A percentile compares a stretch with the other conserved stretches of the same genome.
These are phyloP conservation scores for Plagiodera versicolora DNA, from an alignment of 2,888 invertebrate species.

Conservation along the genomic window DNA sequence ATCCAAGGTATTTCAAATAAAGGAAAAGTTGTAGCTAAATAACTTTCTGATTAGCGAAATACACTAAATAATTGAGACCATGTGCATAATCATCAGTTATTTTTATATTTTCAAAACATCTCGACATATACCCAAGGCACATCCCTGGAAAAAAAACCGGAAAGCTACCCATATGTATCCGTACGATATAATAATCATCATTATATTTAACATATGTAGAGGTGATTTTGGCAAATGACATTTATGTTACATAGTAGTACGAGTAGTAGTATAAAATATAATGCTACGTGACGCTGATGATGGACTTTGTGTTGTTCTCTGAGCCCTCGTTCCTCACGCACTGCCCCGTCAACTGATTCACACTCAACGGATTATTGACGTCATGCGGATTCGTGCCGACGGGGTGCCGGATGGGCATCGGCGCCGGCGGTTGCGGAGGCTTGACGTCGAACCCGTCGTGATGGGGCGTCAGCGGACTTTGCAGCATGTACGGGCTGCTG, in stretches of 20 bases:
- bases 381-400: constrained; percentile 91
- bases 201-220: constrained; percentile 30
- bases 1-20: no score
- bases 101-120: no score
- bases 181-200: background rate
- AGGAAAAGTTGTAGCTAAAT: no score
- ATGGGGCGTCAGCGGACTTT: constrained; percentile 55
- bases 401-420: constrained; percentile 67
- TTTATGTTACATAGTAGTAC: constrained; percentile 56
- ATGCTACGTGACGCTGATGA: constrained; percentile 57
- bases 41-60: no score
- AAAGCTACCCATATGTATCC: no score
- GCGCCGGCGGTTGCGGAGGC: constrained; percentile 48
- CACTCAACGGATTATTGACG: constrained; percentile 89
- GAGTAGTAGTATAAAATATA: no score
- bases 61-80: no score
- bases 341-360: constrained; percentile 85
- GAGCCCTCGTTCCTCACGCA: constrained; percentile 52
- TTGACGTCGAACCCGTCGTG: constrained; percentile 50
- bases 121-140: no score
- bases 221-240: constrained; percentile 58
- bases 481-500: constrained; percentile 62
- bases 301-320: constrained; percentile 51
- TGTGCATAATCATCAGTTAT: no score
- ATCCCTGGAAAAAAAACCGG: no score